Evolutionary conservation across 2,888 invertebrate species (phyloP).

Genomic region (Himalopsyche tibetana): DNA sequence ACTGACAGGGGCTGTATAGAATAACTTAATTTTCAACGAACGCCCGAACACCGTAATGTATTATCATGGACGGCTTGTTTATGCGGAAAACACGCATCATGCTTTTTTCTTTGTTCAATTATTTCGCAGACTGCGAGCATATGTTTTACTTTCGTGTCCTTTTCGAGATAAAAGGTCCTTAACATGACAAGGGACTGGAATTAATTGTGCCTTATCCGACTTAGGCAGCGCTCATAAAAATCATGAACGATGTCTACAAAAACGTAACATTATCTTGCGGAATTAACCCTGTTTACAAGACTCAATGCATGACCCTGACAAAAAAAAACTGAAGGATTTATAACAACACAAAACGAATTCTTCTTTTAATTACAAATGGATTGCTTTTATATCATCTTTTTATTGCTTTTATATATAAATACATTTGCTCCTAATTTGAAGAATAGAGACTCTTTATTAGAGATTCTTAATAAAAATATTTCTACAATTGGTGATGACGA

Average conservation of each 20-base stretch:
- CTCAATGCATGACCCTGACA: background rate
- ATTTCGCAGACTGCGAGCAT: background rate
- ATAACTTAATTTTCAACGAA: constrained; percentile 35
- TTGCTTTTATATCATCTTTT: too few relatives aligned
- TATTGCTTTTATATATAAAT: too few relatives aligned
- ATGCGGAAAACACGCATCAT: constrained; percentile 20
- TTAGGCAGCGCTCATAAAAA: constrained; percentile 40
- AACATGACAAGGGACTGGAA: constrained; percentile 47
- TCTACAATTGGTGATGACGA: too few relatives aligned
- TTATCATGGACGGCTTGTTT: constrained; percentile 22
- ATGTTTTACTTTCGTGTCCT: constrained; percentile 29
- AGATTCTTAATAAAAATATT: too few relatives aligned
- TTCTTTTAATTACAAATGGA: too few relatives aligned
- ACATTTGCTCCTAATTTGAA: too few relatives aligned
- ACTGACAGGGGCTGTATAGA: constrained; percentile 26
- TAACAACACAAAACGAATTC: background rate
- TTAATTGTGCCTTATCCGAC: constrained; percentile 45
- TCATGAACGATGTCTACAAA: constrained; percentile 48
- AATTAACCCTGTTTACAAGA: constrained; percentile 48
- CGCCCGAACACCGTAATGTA: constrained; percentile 13
- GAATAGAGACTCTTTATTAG: too few relatives aligned
- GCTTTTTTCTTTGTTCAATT: constrained; percentile 40
- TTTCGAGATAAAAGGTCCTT: constrained; percentile 27
- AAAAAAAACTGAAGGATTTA: background rate
- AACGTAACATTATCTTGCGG: constrained; percentile 43